Conservation (phyloP, 1,140 invertebrate species). For the Pachyrhynchus sulphureomaculatus region DNA sequence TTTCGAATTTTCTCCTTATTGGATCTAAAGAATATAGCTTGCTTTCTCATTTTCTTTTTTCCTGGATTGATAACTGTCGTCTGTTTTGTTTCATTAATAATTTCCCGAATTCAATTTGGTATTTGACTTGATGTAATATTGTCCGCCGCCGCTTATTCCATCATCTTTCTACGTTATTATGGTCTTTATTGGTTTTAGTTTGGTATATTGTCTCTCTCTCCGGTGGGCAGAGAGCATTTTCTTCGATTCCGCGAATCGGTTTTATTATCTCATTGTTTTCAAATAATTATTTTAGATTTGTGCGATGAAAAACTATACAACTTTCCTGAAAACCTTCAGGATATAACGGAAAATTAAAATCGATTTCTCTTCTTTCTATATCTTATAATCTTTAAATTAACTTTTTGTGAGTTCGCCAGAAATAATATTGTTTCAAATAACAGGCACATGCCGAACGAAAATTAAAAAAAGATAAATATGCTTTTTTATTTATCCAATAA, state of each 20-base stretch:
- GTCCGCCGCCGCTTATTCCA: constrained; percentile 38
- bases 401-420: constrained; percentile 27
- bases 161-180: constrained; percentile 45
- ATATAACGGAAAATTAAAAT: constrained; percentile 29
- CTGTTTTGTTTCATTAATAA: constrained; percentile 47
- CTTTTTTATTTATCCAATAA: constrained; percentile 28
- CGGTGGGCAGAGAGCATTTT: too few species aligned
- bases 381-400: constrained; percentile 36
- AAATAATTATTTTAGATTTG: constrained; percentile 46
- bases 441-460: constrained; percentile 9
- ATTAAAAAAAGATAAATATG: constrained; percentile 26
- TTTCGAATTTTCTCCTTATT: constrained; percentile 6
- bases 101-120: constrained; percentile 46
- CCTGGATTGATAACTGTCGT: constrained; percentile 25
- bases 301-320: constrained; percentile 2
- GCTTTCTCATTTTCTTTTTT: constrained; percentile 1
- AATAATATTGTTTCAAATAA: constrained; percentile 31
- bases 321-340: constrained; percentile 1
- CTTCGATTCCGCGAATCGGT: constrained; percentile 36
- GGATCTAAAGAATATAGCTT: constrained; percentile 1
- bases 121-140: constrained; percentile 47
- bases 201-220: constrained; percentile 44
- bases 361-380: constrained; percentile 25
- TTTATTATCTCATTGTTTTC: constrained; percentile 45
- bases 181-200: constrained; percentile 45